phyloP scores from a whole-genome alignment of 2,888 invertebrate genomes.

The Patella caerulea region DNA sequence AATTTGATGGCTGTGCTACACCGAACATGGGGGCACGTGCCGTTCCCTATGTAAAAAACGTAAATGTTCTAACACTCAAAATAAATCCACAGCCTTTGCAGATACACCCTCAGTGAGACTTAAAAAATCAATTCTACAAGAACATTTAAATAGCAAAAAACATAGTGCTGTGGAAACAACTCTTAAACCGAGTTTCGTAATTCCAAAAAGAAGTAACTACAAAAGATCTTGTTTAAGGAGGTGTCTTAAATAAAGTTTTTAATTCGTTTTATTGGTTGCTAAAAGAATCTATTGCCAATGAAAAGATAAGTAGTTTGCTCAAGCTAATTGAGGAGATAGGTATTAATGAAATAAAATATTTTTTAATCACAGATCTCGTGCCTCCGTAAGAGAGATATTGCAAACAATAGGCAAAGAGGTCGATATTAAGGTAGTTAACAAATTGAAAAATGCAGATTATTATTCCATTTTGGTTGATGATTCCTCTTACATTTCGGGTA shows the following conservation, averaged over 20 bases:
- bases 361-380: not conserved
- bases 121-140: not conserved
- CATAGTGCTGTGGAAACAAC: not conserved
- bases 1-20: not conserved
- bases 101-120: not conserved
- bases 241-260: slow-evolving; percentile 1
- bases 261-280: not conserved
- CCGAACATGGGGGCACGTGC: not conserved
- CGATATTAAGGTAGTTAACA: no score
- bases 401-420: not conserved
- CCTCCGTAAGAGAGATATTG: not conserved
- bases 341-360: not conserved
- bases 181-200: not conserved
- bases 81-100: not conserved
- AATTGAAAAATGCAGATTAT: no score
- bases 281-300: not conserved
- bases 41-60: not conserved
- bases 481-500: not conserved
- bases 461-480: not conserved
- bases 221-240: not conserved
- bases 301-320: not conserved
- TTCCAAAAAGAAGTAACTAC: not conserved
- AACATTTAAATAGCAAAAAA: not conserved
- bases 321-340: not conserved
- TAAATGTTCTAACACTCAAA: not conserved